Conservation (phyloP, 1,140 invertebrate genomes). For the Proctacanthus coquilletti region DNA sequence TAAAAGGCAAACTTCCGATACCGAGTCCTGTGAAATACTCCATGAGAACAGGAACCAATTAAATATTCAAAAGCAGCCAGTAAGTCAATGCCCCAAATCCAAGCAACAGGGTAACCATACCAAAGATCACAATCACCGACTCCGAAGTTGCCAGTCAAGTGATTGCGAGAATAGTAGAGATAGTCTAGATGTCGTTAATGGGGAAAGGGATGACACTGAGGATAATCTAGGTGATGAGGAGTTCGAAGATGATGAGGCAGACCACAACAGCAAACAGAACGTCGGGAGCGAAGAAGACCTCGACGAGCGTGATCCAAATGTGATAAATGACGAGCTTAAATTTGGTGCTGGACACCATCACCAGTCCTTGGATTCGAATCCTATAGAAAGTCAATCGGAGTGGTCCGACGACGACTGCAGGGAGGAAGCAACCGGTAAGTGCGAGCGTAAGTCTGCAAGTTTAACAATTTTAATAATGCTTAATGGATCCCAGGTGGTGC, state of each 20-base stretch:
- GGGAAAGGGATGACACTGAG: constrained; percentile 25
- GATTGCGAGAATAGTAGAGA: constrained; percentile 8
- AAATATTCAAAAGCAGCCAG: constrained; percentile 15
- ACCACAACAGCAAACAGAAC: constrained; percentile 3
- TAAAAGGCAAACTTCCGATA: constrained; percentile 28
- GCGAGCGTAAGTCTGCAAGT: no score
- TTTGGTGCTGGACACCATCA: constrained; percentile 28
- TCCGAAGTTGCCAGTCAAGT: constrained; percentile 4
- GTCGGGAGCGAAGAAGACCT: constrained; percentile 6
- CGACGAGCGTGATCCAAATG: constrained; percentile 15
- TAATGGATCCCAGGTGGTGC: constrained; percentile 40
- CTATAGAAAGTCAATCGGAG: constrained; percentile 51
- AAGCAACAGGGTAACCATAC: constrained; percentile 4
- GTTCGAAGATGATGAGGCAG: constrained; percentile 26
- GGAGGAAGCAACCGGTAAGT: constrained; percentile 29
- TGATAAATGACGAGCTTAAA: constrained; percentile 30
- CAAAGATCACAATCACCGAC: constrained; percentile 7
- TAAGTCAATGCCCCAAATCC: constrained; percentile 7
- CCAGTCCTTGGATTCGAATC: constrained; percentile 30
- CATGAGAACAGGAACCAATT: constrained; percentile 24
- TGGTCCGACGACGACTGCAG: constrained; percentile 53
- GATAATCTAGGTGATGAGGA: constrained; percentile 28
- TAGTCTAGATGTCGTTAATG: constrained; percentile 9
- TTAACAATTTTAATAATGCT: no score
- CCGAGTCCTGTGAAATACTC: constrained; percentile 28